A percentile compares a stretch with the other conserved stretches of the same genome.
phyloP scores from a whole-genome alignment of 2,888 invertebrate genomes.

The Cordylochernes scorpioides region DNA sequence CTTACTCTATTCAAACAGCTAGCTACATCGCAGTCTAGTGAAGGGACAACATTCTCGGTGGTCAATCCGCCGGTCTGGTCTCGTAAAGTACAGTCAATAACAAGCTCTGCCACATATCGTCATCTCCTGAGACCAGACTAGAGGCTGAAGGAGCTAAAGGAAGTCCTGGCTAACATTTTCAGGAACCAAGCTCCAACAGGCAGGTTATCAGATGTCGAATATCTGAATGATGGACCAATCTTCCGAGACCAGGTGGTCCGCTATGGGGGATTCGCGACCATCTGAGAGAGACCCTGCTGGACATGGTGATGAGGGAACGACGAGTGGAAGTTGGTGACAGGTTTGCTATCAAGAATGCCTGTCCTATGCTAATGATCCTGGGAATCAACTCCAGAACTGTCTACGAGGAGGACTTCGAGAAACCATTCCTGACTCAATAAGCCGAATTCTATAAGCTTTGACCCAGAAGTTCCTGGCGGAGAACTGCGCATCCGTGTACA shows the following conservation, averaged over 20 bases:
- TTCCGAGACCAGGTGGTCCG: slow-evolving; percentile 97
- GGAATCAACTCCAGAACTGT: slow-evolving; percentile 73
- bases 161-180: too few relatives aligned
- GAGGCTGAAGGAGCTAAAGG: too few relatives aligned
- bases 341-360: slow-evolving; percentile 84
- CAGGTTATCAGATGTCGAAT: too few relatives aligned
- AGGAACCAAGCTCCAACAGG: too few relatives aligned
- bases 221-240: too few relatives aligned
- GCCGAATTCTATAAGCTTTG: slow-evolving; percentile 85
- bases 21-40: too few relatives aligned
- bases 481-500: slow-evolving; percentile 95
- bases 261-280: slow-evolving; percentile 78
- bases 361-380: slow-evolving; percentile 94
- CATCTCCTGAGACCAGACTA: too few relatives aligned
- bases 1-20: too few relatives aligned
- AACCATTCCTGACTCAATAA: slow-evolving; percentile 85
- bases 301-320: slow-evolving; percentile 83
- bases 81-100: too few relatives aligned
- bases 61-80: too few relatives aligned
- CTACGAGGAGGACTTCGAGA: slow-evolving; percentile 96
- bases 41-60: too few relatives aligned
- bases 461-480: slow-evolving; percentile 93
- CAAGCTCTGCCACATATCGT: too few relatives aligned
- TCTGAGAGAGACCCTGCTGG: slow-evolving; percentile 64
- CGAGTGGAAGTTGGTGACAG: slow-evolving; percentile 80